Conservation (phyloP, 2,888 invertebrate genomes). For the Imbricaverruca yamaguchii region DNA sequence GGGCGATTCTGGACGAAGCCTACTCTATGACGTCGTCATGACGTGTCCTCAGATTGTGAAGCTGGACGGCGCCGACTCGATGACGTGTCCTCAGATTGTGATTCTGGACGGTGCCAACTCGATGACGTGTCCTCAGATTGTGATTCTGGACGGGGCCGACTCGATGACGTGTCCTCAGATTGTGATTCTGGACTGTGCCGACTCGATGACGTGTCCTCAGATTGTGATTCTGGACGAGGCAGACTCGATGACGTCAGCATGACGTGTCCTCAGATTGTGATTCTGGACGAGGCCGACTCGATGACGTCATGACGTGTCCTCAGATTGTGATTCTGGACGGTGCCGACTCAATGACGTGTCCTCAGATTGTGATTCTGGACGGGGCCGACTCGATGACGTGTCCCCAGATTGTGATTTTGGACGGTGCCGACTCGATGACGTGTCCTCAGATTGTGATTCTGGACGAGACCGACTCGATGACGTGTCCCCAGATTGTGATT, state of each 20-base stretch:
- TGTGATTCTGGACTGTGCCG: slow-evolving; percentile 95
- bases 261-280: slow-evolving; percentile 64
- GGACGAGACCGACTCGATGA: slow-evolving; percentile 99
- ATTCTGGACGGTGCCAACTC: too few relatives aligned
- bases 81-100: too few relatives aligned
- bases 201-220: slow-evolving; percentile 87
- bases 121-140: too few relatives aligned
- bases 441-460: slow-evolving; percentile 84
- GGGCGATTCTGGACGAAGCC: too few relatives aligned
- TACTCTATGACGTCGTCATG: too few relatives aligned
- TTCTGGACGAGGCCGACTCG: slow-evolving; percentile 97
- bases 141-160: slow-evolving; percentile 97
- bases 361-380: slow-evolving; percentile 87
- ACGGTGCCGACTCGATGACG: slow-evolving; percentile 99
- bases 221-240: slow-evolving; percentile 97
- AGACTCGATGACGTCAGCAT: slow-evolving; percentile 98
- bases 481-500: slow-evolving; percentile 82
- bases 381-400: slow-evolving; percentile 99
- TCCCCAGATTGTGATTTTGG: slow-evolving; percentile 86
- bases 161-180: slow-evolving; percentile 89
- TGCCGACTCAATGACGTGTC: slow-evolving; percentile 99
- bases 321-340: slow-evolving; percentile 94
- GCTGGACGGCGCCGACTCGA: too few relatives aligned
- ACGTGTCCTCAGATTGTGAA: too few relatives aligned
- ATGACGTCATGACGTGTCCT: too few relatives aligned